Conservation (phyloP, 1,140 invertebrate genomes). For the Lycorma delicatula region DNA sequence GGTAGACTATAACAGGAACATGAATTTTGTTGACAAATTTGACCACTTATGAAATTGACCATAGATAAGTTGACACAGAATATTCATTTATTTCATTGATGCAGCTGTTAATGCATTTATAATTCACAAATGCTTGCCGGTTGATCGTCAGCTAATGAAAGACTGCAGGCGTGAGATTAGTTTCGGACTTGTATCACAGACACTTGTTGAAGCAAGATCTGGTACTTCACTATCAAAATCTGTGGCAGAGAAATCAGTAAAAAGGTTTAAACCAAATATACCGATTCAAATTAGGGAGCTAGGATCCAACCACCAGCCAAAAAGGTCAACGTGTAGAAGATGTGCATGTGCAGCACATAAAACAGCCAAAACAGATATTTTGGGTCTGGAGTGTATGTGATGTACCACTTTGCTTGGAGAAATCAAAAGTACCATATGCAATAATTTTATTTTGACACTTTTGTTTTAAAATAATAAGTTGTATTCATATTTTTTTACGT, state of each 20-base stretch:
- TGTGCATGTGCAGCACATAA: constrained; percentile 25
- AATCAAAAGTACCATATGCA: constrained; percentile 14
- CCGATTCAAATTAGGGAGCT: constrained; percentile 14
- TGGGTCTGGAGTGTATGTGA: constrained; percentile 11
- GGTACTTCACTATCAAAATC: background rate
- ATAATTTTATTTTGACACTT: background rate
- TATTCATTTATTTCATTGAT: constrained; percentile 35
- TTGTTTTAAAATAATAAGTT: background rate
- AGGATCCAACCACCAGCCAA: constrained; percentile 18
- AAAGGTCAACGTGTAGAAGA: constrained; percentile 14
- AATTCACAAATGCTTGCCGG: constrained; percentile 21
- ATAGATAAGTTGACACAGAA: constrained; percentile 38
- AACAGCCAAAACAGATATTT: constrained; percentile 13
- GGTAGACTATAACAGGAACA: constrained; percentile 36
- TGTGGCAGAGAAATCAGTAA: constrained; percentile 9
- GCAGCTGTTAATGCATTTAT: constrained; percentile 31
- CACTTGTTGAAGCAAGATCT: constrained; percentile 10
- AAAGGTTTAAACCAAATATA: constrained; percentile 14
- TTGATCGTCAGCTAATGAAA: constrained; percentile 6
- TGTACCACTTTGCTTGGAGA: constrained; percentile 16
- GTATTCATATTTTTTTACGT: background rate
- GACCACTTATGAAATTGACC: constrained; percentile 35
- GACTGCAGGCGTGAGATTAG: constrained; percentile 5
- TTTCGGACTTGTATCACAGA: constrained; percentile 14
- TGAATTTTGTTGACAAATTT: constrained; percentile 36